phyloP scores from a whole-genome alignment of 1,140 invertebrate species.

The Leucophenga varia region DNA sequence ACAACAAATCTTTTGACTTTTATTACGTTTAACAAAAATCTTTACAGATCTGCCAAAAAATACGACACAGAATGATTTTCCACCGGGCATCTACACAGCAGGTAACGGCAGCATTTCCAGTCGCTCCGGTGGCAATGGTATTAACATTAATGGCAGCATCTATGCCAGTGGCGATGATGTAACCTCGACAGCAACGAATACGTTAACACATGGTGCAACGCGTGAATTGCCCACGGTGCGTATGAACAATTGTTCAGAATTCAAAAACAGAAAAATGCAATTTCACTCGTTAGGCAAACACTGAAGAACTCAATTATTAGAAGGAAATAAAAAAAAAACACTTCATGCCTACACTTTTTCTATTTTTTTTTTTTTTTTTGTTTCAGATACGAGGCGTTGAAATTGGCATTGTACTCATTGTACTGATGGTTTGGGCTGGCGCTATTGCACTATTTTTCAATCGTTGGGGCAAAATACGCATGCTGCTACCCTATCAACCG shows the following conservation, averaged over 20 bases:
- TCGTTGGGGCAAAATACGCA: slow-evolving; percentile 89
- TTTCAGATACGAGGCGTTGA: slow-evolving; percentile 78
- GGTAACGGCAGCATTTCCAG: slow-evolving; percentile 54
- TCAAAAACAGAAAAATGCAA: too few species aligned
- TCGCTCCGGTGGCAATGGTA: slow-evolving; percentile 58
- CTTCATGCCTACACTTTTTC: neutral
- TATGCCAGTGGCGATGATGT: slow-evolving; percentile 47
- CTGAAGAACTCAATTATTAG: too few species aligned
- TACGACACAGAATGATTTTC: slow-evolving; percentile 67
- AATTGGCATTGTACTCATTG: slow-evolving; percentile 82
- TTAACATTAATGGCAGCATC: slow-evolving; percentile 53
- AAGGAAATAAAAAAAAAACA: too few species aligned
- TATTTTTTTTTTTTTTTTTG: neutral
- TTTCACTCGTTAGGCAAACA: too few species aligned
- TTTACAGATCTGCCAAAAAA: slow-evolving; percentile 69
- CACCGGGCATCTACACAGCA: slow-evolving; percentile 45
- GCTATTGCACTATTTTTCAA: slow-evolving; percentile 89
- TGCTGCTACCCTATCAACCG: slow-evolving; percentile 88
- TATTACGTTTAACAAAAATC: neutral
- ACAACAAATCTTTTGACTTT: too few species aligned
- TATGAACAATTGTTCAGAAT: too few species aligned
- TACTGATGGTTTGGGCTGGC: slow-evolving; percentile 82
- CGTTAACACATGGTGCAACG: slow-evolving; percentile 58
- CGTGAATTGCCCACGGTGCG: slow-evolving; percentile 51
- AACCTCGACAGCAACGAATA: slow-evolving; percentile 49